Percentiles rank a stretch among this genome's conserved stretches.
phyloP scores from a whole-genome alignment of 53 echinoderm and acorn worm species.

The Holothuria leucospilota region DNA sequence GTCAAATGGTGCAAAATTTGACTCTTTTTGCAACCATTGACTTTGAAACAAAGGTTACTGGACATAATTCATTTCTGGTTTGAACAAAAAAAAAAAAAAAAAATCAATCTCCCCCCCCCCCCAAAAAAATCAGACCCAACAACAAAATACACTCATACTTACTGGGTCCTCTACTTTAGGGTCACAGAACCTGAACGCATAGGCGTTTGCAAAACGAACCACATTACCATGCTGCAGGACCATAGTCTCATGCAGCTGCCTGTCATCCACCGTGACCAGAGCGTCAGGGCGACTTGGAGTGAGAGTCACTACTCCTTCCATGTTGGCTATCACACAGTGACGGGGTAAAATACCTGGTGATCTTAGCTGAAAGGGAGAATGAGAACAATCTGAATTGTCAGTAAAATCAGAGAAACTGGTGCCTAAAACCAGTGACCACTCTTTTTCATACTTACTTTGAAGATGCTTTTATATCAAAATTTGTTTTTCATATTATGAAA shows the following conservation, averaged over 20 bases:
- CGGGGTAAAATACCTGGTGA: constrained; percentile 87
- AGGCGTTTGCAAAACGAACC: constrained; percentile 85
- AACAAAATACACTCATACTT: constrained; percentile 32
- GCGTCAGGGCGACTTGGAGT: constrained; percentile 90
- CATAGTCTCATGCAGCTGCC: constrained; percentile 88
- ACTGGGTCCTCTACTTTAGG: constrained; percentile 92
- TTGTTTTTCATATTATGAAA: too few species aligned
- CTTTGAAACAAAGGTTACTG: too few species aligned
- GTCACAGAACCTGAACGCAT: constrained; percentile 95
- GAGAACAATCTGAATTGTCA: neutral
- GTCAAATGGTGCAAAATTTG: neutral
- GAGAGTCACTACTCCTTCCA: constrained; percentile 97
- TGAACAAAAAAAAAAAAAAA: too few species aligned
- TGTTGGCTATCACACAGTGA: constrained; percentile 96
- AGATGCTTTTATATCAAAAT: too few species aligned
- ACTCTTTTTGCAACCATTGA: neutral
- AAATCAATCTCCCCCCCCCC: too few species aligned
- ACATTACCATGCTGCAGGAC: constrained; percentile 88
- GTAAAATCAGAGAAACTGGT: neutral
- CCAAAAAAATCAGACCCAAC: neutral
- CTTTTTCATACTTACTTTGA: too few species aligned
- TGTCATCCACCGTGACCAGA: constrained; percentile 81
- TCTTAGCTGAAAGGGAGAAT: constrained; percentile 52
- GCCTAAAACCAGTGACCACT: too few species aligned
- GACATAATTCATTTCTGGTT: too few species aligned